phyloP scores from a whole-genome alignment of 2,797 vertebrate genomes.

The Myiotriccus ornatus region DNA sequence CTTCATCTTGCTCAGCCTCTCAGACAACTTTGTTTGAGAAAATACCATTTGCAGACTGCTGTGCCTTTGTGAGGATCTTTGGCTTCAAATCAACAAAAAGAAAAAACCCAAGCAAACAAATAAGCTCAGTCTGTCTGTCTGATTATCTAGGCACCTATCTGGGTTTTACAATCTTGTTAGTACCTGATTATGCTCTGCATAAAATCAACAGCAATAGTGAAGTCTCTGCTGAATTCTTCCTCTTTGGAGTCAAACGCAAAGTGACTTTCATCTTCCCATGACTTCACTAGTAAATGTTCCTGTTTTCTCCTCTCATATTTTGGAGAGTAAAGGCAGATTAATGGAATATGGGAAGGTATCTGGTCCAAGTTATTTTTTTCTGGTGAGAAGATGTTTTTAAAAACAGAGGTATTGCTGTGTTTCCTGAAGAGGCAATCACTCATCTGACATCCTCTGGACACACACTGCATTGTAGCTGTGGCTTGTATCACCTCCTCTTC shows the following conservation, averaged over 20 bases:
- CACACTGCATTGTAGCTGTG: fast-evolving
- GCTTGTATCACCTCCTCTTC: background rate
- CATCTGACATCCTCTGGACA: background rate
- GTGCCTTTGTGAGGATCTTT: constrained; percentile 35
- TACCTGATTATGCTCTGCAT: background rate
- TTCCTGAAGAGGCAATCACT: background rate
- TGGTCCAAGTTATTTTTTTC: background rate
- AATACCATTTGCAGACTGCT: background rate
- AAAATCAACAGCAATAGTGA: background rate
- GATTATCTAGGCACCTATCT: constrained; percentile 51
- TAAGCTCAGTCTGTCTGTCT: constrained; percentile 37
- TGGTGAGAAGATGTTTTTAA: background rate
- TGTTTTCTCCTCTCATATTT: background rate
- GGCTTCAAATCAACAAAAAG: constrained; percentile 41
- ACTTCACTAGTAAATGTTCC: background rate
- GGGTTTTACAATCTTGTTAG: background rate
- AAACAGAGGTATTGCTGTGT: background rate
- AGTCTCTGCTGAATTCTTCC: background rate
- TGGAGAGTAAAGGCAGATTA: background rate
- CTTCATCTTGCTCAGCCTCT: background rate
- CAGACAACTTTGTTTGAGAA: constrained; percentile 30
- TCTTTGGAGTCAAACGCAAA: background rate
- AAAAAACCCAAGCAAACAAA: background rate
- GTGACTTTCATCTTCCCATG: background rate
- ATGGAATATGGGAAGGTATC: background rate